Evolutionary conservation across 2,888 invertebrate species (phyloP), one percentile per base, ranked within the genome.

Genomic region (Chesias legatella): DNA sequence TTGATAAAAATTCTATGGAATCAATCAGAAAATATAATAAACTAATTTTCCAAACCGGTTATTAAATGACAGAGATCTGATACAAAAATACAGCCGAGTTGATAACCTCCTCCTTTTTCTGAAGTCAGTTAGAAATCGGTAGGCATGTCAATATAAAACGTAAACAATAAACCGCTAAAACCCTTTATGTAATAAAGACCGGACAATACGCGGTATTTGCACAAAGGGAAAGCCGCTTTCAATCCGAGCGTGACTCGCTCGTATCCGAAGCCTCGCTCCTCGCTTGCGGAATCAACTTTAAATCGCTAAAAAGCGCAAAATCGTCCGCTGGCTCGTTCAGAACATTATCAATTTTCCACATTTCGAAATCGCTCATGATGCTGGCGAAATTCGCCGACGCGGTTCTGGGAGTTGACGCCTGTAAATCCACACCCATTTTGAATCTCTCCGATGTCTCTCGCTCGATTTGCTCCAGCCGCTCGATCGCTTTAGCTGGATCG

Each of bases 381-480:
- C 56, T 53, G 32, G 53, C 43, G 21, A 47, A 46, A 34, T 57
- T 56, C 6, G 40, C 27, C 6, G 50, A 48, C 7, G 17, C 22
- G 20, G 21, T 21, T 5, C 6, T 30, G 3, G 10, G 5, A 13
- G n/a, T 1, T 22, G 3, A 1, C 4, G 6, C n/a, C 1, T 22
- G 22, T 22, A 5, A 7, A 3, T 30, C 22, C 23, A 3, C 13
- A 5, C 63, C 69, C 10, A 60, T 54, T 37, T 68, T 68, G 5
- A 75, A 55, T n/a, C 86, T 66, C 24, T 77, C 73, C 28, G 51
- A 63, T 0, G 86, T 88, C 52, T 85, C 86, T 22, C 59, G 77
- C 52, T 88, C 86, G 28, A 88, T 88, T 56, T 66, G 67, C 40
- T 88, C 86, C 26, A 88, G 60, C 3, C 81, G 73, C 10, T 85